Base-by-base conservation (phyloP, 1,140 invertebrate genomes). In the Aphaenogaster ashmeadi region DNA sequence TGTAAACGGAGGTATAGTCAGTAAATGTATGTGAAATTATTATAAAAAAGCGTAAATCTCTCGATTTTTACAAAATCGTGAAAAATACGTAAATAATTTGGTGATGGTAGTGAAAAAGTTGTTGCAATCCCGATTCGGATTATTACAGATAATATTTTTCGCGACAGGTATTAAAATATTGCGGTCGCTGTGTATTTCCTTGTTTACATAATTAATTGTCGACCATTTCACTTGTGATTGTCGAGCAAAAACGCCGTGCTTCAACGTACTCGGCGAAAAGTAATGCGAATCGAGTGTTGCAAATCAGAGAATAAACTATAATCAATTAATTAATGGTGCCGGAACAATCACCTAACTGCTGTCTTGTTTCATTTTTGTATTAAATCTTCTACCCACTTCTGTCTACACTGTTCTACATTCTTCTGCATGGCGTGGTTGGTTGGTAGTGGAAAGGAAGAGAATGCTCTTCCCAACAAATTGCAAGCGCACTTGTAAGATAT, bases 401-500 rank as follows among this genome's bases (percentile, higher is more conserved):
- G 94, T 95, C 94, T 95, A 95, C 94, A 95, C 94, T 96, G 94
- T 95, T 96, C 95, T 96, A 96, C 96, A 96, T 96, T 96, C 95
- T 96, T 95, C 96, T 96, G 96, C 96, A 96, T 96, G 96, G 96
- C 96, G 94, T 95, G 94, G 94, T 95, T 95, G 94, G 94, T 95
- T 96, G 96, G 95, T 97, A 97, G 96, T 96, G 96, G 96, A 96
- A 96, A 96, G 95, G 96, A 97, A 96, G 96, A 97, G 95, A 97
- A 96, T 97, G 96, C 96, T 96, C 96, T 97, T 96, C 96, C 96
- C 96, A 96, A 96, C 96, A 97, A 97, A 97, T 96, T 97, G 95
- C 96, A 96, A 96, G 96, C 96, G 95, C 96, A 97, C 96, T 96
- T 97, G 96, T 97, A 97, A 97, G 96, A 96, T 95, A 95, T 96